Evolutionary conservation across 2,888 invertebrate genomes (phyloP), one percentile per base, ranked within the genome.

Genomic region (Dione juno): DNA sequence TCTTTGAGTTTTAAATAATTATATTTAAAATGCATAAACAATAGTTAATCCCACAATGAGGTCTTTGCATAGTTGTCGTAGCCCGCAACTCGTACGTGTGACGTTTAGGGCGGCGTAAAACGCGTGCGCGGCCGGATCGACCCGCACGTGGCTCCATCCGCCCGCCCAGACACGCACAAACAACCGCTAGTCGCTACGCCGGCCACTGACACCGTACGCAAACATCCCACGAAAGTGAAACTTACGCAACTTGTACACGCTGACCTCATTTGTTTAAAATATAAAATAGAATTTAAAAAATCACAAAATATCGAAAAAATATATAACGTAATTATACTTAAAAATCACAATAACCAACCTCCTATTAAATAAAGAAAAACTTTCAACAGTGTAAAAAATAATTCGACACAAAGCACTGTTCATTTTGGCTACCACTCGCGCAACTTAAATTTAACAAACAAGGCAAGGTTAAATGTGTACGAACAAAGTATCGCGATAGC

Each of bases 91-190:
- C 50, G 19, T 13, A 50, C 50, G 75, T 71, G 76, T 83, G 87
- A 86, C 85, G 83, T 84, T 82, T 83, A 81, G 77, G 79, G 78
- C 79, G 35, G 74, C 69, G 73, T 74, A 75, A 68, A 66, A 84
- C 89, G 88, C 88, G 80, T 78, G 90, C 91, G 90, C 86, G 82
- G 77, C 78, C 72, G 53, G 80, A 92, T 92, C 92, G 91, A 92
- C 89, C 91, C 81, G 83, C 80, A 89, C 90, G 89, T 89, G 90
- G 84, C 79, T 77, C 76, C 37, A 48, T 66, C 76, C 68, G 69
- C 75, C 70, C 72, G 74, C 72, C 70, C 73, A 72, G 71, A 73
- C 75, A 79, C 77, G 75, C 77, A 78, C 80, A 77, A 78, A 81
- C 80, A 80, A 77, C 52, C 48, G 50, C 66, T 21, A 58, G 14